Evolutionary conservation across 2,797 vertebrate genomes (phyloP).

Genomic region (Hephaestus fuliginosus): DNA sequence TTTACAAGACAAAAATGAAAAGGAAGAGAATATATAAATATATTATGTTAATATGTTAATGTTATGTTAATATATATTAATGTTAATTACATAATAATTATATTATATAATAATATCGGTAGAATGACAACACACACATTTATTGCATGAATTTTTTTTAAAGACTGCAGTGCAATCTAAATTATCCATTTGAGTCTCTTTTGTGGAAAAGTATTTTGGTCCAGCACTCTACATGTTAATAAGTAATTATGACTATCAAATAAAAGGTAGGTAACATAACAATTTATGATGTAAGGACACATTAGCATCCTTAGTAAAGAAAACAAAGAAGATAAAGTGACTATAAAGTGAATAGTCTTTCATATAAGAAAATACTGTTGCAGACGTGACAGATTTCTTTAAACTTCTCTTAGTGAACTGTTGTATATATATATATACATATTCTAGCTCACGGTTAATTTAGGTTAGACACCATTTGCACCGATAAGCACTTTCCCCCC

Average conservation of each 20-base stretch:
- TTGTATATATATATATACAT: neutral
- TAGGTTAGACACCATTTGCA: neutral
- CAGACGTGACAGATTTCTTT: neutral
- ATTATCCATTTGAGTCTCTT: neutral
- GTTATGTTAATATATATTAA: too few species aligned
- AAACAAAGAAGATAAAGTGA: neutral
- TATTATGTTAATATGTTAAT: too few species aligned
- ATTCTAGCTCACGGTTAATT: neutral
- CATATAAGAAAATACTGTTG: neutral
- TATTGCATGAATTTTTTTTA: too few species aligned
- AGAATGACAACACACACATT: too few species aligned
- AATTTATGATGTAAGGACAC: neutral
- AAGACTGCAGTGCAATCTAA: neutral
- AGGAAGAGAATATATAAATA: neutral
- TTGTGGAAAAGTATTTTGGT: neutral
- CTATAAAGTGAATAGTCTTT: neutral
- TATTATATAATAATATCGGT: too few species aligned
- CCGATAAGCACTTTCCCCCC: conserved; percentile 5
- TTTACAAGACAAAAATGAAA: neutral
- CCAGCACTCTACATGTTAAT: neutral
- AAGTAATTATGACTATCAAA: neutral
- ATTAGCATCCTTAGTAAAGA: neutral
- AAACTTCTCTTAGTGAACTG: neutral
- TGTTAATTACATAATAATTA: too few species aligned
- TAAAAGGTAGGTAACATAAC: neutral